Base-by-base conservation (phyloP, 2,113 vertebrate genomes). In the Myodes glareolus region DNA sequence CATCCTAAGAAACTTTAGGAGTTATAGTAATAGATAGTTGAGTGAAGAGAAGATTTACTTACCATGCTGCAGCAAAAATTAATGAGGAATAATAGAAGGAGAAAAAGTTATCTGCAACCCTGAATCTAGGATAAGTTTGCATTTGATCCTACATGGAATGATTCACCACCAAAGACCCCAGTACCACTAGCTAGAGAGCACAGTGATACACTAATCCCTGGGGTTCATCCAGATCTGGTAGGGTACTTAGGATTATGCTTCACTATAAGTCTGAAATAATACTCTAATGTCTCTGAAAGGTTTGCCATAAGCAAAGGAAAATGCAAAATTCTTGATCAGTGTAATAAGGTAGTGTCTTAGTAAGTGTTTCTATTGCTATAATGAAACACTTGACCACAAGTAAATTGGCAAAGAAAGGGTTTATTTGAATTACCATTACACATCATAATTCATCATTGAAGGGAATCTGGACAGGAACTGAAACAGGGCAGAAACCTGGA, bases 41-140 rank as follows among this genome's bases (percentile, higher is more conserved):
- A 86, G 42, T 85, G 81, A 55, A 95, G 47, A 85, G 63, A 90
- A 96, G 86, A 52, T 47, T 10, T 68, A 70, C 16, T 94, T 89
- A 89, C n/a, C 39, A 58, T 21, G 36, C 27, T 92, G 10, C 50
- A 65, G 42, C 31, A 70, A 87, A 96, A 73, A 63, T 52, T 90
- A 4, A 82, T 4, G 75, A 33, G 33, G 25, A 96, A 21, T 19
- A 90, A 89, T 0, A 92, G 7, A 77, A 85, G 17, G 61, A 89
- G 50, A 70, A 84, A 91, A 90, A 84, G 65, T 10, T 42, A 85
- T 17, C 39, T 7, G 27, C 61, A 13, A 42, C 19, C 81, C n/a
- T 78, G 45, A 75, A 88, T 90, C 65, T 42, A 55, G 31, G 33
- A 80, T 88, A 61, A 88, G 77, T 94, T 36, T 73, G 4, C 6